A percentile compares a stretch with the other conserved stretches of the same genome.
These are phyloP conservation scores for Cylloceria caligata DNA, from an alignment of 2,888 invertebrate genomes.

Conservation along the genomic window DNA sequence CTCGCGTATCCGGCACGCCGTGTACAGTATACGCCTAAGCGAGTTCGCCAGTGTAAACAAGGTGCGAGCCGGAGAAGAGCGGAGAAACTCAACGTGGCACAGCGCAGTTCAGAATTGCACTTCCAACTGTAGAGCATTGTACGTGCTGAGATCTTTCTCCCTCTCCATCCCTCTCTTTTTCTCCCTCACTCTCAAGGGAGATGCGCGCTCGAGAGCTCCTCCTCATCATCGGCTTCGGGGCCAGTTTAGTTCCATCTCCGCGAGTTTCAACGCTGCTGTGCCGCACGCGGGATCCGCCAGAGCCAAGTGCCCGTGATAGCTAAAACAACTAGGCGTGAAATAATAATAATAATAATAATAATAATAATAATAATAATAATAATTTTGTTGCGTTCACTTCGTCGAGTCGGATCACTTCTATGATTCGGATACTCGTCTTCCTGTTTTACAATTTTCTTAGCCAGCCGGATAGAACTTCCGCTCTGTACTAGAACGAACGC, in stretches of 20 bases:
- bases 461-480: conserved; percentile 46
- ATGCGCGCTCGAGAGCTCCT: neutral
- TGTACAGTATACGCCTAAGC: conserved; percentile 18
- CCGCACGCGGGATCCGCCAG: neutral
- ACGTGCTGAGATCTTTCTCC: conserved; percentile 12
- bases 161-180: conserved; percentile 6
- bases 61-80: conserved; percentile 52
- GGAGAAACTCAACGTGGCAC: conserved; percentile 45
- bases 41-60: conserved; percentile 61
- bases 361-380: too few species aligned
- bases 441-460: conserved; percentile 30
- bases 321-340: neutral
- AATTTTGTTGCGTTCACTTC: neutral
- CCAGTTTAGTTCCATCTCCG: conserved; percentile 29
- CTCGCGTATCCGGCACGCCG: conserved; percentile 58
- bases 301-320: conserved; percentile 11
- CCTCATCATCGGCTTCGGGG: conserved; percentile 18
- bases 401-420: neutral
- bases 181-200: neutral
- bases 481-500: neutral
- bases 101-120: conserved; percentile 18
- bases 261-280: conserved; percentile 9
- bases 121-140: conserved; percentile 27
- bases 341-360: conserved; percentile 1
- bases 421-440: conserved; percentile 25